A percentile compares a stretch with the other conserved stretches of the same genome.
Conservation (phyloP, 2,888 invertebrate genomes). For the Ormyrus nitidulus region DNA sequence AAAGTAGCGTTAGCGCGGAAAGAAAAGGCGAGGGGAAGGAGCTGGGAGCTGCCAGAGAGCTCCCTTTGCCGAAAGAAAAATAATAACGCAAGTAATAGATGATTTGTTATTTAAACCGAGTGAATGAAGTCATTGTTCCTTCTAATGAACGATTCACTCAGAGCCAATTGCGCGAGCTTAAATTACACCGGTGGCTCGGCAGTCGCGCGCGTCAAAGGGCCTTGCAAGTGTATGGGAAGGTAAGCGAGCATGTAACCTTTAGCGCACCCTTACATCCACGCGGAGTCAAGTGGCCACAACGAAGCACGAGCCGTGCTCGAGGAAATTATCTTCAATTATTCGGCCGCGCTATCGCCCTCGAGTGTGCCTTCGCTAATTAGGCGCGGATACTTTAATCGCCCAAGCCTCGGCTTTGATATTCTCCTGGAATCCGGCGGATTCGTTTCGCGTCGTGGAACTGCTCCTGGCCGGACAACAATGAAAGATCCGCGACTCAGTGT, state of each 20-base stretch:
- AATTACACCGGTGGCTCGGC: not conserved
- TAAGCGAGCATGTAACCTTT: conserved; percentile 69
- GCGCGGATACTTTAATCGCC: conserved; percentile 19
- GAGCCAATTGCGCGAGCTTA: not conserved
- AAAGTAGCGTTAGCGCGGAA: conserved; percentile 53
- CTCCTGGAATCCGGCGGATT: not conserved
- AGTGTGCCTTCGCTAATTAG: too few relatives aligned
- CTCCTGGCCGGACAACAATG: conserved; percentile 28
- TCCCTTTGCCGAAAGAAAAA: conserved; percentile 11
- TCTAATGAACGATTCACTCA: conserved; percentile 1
- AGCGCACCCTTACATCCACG: conserved; percentile 64
- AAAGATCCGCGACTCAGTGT: conserved; percentile 20
- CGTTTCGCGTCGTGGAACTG: conserved; percentile 16
- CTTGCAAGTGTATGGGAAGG: conserved; percentile 67
- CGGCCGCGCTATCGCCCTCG: conserved; percentile 56
- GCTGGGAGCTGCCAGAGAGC: conserved; percentile 14
- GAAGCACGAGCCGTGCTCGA: conserved; percentile 65
- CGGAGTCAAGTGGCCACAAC: conserved; percentile 70
- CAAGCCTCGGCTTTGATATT: not conserved
- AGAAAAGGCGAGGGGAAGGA: conserved; percentile 48
- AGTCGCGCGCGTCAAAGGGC: conserved; percentile 52
- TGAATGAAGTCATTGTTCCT: not conserved
- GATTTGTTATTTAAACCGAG: not conserved
- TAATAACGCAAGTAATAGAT: conserved; percentile 19
- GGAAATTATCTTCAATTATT: conserved; percentile 72